These are phyloP conservation scores for Alcedo atthis DNA, from an alignment of 2,797 vertebrate species.

Conservation along the genomic window DNA sequence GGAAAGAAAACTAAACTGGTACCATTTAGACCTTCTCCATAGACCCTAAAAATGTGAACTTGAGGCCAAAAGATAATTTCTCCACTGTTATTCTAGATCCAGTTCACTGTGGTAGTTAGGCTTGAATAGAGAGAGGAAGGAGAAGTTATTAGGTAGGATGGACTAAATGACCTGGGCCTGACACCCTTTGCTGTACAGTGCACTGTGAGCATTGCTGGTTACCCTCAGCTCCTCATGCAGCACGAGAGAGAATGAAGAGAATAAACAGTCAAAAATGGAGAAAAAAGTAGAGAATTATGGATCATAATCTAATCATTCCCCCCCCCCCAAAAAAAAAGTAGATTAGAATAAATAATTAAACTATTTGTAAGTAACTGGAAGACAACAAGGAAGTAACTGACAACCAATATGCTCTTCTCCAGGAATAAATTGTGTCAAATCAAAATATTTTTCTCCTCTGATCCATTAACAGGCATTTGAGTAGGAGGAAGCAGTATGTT, in stretches of 20 bases:
- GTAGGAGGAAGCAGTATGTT: background rate
- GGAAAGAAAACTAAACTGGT: background rate
- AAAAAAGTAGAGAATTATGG: background rate
- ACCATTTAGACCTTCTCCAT: background rate
- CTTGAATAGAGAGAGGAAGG: background rate
- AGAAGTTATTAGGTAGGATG: background rate
- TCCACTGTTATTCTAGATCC: background rate
- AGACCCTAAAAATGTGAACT: background rate
- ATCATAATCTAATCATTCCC: background rate
- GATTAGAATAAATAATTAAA: background rate
- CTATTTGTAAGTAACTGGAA: background rate
- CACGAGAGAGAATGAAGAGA: fast-evolving
- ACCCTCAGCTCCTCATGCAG: background rate
- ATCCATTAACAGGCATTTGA: background rate
- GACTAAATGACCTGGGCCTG: background rate
- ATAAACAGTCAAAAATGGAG: background rate
- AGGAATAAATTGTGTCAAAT: background rate
- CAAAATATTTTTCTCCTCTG: background rate
- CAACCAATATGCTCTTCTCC: background rate
- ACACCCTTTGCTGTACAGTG: background rate
- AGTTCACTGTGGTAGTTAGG: background rate
- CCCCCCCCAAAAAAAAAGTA: no score
- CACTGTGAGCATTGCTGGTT: background rate
- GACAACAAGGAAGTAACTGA: background rate
- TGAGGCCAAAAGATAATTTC: background rate